phyloP scores from a whole-genome alignment of 2,888 invertebrate genomes.

The Neocrepidodera transversa region DNA sequence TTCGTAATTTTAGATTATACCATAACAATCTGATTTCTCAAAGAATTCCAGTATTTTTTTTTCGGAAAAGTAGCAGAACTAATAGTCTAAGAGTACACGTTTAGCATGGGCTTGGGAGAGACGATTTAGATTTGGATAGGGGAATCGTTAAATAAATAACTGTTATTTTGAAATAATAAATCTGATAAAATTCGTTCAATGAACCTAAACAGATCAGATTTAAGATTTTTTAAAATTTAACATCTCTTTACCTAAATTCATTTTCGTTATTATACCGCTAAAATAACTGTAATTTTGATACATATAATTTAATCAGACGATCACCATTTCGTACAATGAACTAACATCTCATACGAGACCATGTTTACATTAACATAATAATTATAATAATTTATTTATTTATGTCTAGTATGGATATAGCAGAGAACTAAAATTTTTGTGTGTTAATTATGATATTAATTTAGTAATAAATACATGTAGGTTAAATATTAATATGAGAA shows the following conservation, averaged over 20 bases:
- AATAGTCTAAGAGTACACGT: constrained; percentile 3
- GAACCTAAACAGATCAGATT: neutral
- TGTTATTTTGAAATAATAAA: constrained; percentile 9
- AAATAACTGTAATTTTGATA: neutral
- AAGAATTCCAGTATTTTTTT: constrained; percentile 6
- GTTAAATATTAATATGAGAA: neutral
- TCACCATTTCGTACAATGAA: neutral
- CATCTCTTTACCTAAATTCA: neutral
- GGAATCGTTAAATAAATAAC: constrained; percentile 2
- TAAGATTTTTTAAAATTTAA: neutral
- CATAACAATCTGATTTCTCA: constrained; percentile 10
- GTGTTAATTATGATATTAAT: neutral
- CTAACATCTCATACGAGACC: neutral
- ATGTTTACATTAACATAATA: neutral
- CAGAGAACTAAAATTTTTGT: neutral
- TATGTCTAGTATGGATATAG: neutral
- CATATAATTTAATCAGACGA: neutral
- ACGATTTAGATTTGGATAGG: constrained; percentile 7
- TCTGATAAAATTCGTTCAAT: neutral
- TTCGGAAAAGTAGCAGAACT: constrained; percentile 4
- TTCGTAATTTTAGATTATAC: constrained; percentile 2
- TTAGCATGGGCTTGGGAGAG: neutral
- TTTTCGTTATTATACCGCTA: neutral
- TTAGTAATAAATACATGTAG: neutral
- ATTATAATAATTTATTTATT: neutral